Percentiles rank a stretch among this genome's conserved stretches.
phyloP scores from a whole-genome alignment of 1,140 invertebrate genomes.

The Drosophila sechellia region DNA sequence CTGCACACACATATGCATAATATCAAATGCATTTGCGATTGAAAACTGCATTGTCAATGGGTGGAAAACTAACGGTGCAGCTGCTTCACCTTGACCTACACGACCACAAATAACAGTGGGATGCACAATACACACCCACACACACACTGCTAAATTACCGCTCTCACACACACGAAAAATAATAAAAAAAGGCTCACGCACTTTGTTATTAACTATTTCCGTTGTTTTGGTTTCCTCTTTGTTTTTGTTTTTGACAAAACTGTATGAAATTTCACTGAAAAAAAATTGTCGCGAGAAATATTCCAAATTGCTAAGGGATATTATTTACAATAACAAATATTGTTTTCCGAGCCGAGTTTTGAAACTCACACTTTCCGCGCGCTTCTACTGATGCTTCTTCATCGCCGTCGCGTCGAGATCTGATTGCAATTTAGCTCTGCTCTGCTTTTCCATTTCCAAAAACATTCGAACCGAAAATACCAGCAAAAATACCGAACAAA shows the following conservation, averaged over 20 bases:
- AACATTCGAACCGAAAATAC: too few relatives aligned
- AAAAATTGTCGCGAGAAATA: neutral
- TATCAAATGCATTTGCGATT: neutral
- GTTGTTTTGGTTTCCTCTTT: neutral
- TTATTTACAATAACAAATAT: too few relatives aligned
- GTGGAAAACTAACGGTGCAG: conserved; percentile 45
- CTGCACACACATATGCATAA: conserved; percentile 3
- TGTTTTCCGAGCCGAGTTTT: too few relatives aligned
- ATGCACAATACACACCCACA: conserved; percentile 5
- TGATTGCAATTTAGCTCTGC: too few relatives aligned
- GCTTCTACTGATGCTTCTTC: too few relatives aligned
- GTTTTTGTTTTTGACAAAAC: neutral
- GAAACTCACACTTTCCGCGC: too few relatives aligned
- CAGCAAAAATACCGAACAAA: too few relatives aligned
- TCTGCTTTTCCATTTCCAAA: too few relatives aligned
- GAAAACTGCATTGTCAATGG: conserved; percentile 35
- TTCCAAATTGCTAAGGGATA: neutral
- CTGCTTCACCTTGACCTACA: conserved; percentile 54
- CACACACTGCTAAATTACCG: neutral
- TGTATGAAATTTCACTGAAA: neutral
- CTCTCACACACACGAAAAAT: neutral
- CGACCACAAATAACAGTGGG: conserved; percentile 23
- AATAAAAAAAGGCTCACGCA: conserved; percentile 25
- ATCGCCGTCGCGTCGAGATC: too few relatives aligned
- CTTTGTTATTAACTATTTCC: conserved; percentile 49